Evolutionary conservation across 1,140 invertebrate species (phyloP).

Genomic region (Semibalanus balanoides): DNA sequence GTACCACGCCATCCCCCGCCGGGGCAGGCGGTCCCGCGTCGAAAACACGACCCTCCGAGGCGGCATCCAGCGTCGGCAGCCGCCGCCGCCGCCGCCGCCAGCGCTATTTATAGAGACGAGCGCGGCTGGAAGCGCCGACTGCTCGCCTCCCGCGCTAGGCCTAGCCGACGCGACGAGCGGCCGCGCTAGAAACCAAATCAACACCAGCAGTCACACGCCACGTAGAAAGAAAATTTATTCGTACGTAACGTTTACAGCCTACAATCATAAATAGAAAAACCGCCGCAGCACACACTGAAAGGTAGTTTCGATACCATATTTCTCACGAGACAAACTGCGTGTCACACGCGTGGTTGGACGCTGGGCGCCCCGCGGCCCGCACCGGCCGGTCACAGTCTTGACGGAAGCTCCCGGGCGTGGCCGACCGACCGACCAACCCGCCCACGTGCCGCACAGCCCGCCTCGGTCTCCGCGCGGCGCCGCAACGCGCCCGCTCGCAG

Average conservation of each 20-base stretch:
- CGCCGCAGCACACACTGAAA: not conserved
- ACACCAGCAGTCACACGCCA: not conserved
- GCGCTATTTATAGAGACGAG: not conserved
- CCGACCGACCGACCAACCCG: too few species aligned
- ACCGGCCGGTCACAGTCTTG: not conserved
- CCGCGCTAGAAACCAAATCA: too few species aligned
- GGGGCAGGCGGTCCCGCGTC: too few species aligned
- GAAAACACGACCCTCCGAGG: not conserved
- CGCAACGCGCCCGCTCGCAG: too few species aligned
- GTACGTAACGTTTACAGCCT: not conserved
- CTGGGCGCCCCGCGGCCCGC: too few species aligned
- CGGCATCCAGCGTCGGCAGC: not conserved
- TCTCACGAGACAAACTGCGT: not conserved
- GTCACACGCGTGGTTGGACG: too few species aligned
- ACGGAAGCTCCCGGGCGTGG: not conserved
- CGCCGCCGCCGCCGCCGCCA: too few species aligned
- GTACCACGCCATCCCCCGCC: not conserved
- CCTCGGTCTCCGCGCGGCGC: too few species aligned
- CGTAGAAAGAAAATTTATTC: slow-evolving; percentile 1
- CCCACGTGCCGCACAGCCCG: too few species aligned
- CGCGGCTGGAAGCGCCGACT: not conserved
- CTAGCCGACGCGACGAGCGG: not conserved
- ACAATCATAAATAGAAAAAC: slow-evolving; percentile 1
- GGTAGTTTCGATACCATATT: not conserved
- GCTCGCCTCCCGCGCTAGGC: too few species aligned